phyloP scores from a whole-genome alignment of 2,113 vertebrate species.

The Chlorodrepanis virens region DNA sequence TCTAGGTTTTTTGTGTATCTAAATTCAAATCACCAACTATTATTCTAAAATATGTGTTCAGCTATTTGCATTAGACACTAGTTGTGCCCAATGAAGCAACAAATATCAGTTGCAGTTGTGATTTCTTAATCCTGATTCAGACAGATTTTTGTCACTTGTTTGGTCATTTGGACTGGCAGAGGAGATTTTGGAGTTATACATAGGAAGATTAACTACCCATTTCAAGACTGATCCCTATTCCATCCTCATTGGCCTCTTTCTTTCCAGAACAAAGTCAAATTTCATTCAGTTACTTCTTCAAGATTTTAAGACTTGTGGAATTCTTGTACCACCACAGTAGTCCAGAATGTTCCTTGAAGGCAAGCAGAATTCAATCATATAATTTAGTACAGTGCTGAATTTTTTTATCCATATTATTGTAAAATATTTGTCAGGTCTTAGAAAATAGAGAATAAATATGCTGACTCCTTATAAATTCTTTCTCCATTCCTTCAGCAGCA shows the following conservation, averaged over 20 bases:
- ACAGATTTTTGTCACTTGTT: neutral
- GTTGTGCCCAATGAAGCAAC: neutral
- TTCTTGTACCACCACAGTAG: neutral
- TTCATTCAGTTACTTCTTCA: neutral
- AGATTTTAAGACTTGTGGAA: neutral
- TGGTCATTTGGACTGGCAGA: neutral
- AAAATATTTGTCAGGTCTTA: neutral
- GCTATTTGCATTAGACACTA: neutral
- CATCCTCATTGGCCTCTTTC: neutral
- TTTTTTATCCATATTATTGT: neutral
- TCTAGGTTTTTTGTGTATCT: neutral
- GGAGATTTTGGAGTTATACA: neutral
- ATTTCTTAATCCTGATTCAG: neutral
- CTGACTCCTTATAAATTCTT: neutral
- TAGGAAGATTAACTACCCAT: neutral
- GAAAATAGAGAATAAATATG: neutral
- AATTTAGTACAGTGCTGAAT: neutral
- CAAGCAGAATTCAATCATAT: neutral
- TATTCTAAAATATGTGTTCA: neutral
- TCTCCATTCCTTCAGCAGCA: neutral
- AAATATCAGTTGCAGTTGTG: neutral
- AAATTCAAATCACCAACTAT: neutral
- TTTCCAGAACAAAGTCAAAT: neutral
- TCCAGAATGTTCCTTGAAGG: neutral
- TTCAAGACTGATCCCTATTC: neutral